These are phyloP conservation scores for Eptesicus fuscus DNA, from an alignment of 2,113 vertebrate genomes.

Conservation along the genomic window DNA sequence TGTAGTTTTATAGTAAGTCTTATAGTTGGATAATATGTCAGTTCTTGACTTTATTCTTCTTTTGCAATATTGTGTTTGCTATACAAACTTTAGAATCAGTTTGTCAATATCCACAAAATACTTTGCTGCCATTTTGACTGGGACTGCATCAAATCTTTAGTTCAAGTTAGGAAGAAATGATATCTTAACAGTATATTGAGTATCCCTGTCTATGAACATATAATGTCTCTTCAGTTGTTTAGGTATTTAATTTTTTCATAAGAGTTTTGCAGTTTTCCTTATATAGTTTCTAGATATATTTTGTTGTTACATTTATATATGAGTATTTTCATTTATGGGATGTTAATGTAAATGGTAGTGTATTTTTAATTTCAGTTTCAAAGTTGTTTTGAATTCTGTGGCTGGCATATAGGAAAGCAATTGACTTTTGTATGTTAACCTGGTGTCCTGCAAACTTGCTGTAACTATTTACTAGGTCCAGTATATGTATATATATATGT, in stretches of 20 bases:
- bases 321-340: not conserved
- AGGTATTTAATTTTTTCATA: not conserved
- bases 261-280: not conserved
- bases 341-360: not conserved
- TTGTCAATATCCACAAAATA: not conserved
- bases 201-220: not conserved
- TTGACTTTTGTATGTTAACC: not conserved
- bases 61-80: not conserved
- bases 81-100: not conserved
- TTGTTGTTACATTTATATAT: not conserved
- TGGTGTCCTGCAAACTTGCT: not conserved
- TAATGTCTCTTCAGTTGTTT: not conserved
- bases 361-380: not conserved
- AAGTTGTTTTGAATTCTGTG: not conserved
- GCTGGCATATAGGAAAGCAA: not conserved
- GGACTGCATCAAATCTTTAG: not conserved
- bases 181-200: not conserved
- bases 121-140: not conserved
- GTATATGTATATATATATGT: no score
- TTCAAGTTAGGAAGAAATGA: not conserved
- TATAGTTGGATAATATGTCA: not conserved
- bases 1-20: not conserved
- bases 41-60: not conserved
- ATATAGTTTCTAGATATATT: not conserved
- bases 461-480: not conserved